These are phyloP conservation scores for Pemphigus obesinymphae DNA, from an alignment of 1,140 invertebrate genomes.

Conservation along the genomic window DNA sequence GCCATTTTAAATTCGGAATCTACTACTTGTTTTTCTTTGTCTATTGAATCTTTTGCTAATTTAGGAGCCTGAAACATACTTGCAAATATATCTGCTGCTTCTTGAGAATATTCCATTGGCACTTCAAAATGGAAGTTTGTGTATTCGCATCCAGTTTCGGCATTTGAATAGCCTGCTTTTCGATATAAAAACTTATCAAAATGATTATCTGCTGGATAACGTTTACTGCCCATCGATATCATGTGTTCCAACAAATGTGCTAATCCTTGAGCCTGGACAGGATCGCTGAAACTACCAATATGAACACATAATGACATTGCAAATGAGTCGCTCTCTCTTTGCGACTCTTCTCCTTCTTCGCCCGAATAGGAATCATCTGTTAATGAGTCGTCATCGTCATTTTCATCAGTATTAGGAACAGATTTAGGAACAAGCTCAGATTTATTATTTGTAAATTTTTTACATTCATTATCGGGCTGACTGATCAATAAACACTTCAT, in stretches of 20 bases:
- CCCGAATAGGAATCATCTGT: neutral
- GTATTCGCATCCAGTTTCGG: constrained; percentile 67
- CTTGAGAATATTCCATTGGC: constrained; percentile 67
- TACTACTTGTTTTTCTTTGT: constrained; percentile 84
- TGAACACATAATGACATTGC: constrained; percentile 57
- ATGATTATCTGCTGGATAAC: constrained; percentile 57
- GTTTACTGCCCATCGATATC: constrained; percentile 70
- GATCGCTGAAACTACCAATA: constrained; percentile 58
- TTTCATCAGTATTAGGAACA: neutral
- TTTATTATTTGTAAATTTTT: neutral
- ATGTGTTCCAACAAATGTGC: constrained; percentile 95
- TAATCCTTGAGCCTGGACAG: constrained; percentile 72
- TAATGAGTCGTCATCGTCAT: neutral
- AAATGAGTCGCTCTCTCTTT: neutral
- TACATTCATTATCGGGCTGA: neutral
- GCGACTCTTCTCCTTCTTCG: neutral
- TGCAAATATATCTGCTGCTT: constrained; percentile 78
- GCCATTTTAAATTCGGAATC: constrained; percentile 84
- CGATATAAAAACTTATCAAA: constrained; percentile 54
- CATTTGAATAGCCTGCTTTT: constrained; percentile 55
- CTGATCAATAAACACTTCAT: constrained; percentile 16
- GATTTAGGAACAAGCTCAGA: neutral
- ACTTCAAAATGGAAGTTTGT: constrained; percentile 87
- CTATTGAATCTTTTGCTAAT: constrained; percentile 80
- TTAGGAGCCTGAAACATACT: constrained; percentile 85